These are phyloP conservation scores for Candoia aspera DNA, from an alignment of 2,113 vertebrate species.

Conservation along the genomic window DNA sequence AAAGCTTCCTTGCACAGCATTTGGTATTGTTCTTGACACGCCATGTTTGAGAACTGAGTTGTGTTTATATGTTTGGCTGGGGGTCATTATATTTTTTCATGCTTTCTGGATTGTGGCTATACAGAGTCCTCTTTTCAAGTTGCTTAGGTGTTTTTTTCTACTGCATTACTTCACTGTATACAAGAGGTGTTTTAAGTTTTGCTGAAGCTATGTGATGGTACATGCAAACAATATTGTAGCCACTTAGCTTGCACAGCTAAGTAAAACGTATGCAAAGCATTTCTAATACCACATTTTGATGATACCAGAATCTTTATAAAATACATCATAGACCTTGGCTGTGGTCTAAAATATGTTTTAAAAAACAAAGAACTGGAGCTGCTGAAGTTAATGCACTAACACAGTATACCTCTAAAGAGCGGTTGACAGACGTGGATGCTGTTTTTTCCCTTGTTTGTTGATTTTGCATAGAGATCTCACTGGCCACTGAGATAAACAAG, in stretches of 20 bases:
- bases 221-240: neutral
- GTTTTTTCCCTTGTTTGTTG: neutral
- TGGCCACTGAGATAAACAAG: neutral
- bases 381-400: neutral
- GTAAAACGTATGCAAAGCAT: neutral
- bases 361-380: neutral
- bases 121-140: neutral
- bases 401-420: neutral
- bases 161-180: neutral
- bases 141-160: neutral
- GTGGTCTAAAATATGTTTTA: neutral
- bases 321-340: neutral
- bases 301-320: neutral
- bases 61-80: neutral
- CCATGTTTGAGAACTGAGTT: neutral
- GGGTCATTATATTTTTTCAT: neutral
- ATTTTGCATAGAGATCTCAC: neutral
- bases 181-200: neutral
- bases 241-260: neutral
- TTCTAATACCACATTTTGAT: neutral
- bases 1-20: neutral
- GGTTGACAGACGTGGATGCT: neutral
- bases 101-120: constrained; percentile 4
- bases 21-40: neutral
- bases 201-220: neutral